Evolutionary conservation across 1,140 invertebrate species (phyloP), one percentile per base, ranked within the genome.

Genomic region (Anastatus disparis): DNA sequence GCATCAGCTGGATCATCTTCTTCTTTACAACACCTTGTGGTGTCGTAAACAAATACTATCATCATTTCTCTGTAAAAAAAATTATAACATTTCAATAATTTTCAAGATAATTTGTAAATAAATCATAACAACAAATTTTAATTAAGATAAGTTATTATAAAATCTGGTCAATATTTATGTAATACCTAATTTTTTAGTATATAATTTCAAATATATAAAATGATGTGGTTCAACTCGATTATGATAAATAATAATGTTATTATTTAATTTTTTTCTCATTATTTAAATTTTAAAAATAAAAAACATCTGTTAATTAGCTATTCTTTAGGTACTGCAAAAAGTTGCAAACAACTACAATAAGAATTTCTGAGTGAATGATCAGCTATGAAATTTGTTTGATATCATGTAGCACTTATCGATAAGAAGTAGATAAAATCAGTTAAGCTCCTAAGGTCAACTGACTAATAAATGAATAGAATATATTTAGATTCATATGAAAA

Each of bases 21-120:
- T 82, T 95, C 94, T 40, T 88, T 87, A 75, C 89, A 87, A 79
- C 93, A 91, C 77, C 89, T 89, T 78, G 91, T 86, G n/a, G 90
- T 93, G 85, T 95, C 93, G 75, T 95, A 96, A 52, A 95, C 89
- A 86, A 95, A 95, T 67, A 95, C 91, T 84, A 95, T 94, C 88
- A 94, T 91, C 85, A 94, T 93, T 87, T 95, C 93, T 84, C 92
- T 94, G 79, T 42, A 88, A 88, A 63, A 78, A 82, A 70, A 74
- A 78, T 66, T 71, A 77, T 29, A n/a, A n/a, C n/a, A n/a, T n/a
- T n/a, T n/a, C n/a, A n/a, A n/a, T n/a, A n/a, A n/a, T n/a, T n/a
- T n/a, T n/a, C n/a, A n/a, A n/a, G n/a, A n/a, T n/a, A n/a, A n/a
- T n/a, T n/a, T n/a, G n/a, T n/a, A n/a, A n/a, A n/a, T n/a, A n/a